A percentile compares a stretch with the other conserved stretches of the same genome.
Conservation (phyloP, 2,113 vertebrate species). For the Sapayoa aenigma region DNA sequence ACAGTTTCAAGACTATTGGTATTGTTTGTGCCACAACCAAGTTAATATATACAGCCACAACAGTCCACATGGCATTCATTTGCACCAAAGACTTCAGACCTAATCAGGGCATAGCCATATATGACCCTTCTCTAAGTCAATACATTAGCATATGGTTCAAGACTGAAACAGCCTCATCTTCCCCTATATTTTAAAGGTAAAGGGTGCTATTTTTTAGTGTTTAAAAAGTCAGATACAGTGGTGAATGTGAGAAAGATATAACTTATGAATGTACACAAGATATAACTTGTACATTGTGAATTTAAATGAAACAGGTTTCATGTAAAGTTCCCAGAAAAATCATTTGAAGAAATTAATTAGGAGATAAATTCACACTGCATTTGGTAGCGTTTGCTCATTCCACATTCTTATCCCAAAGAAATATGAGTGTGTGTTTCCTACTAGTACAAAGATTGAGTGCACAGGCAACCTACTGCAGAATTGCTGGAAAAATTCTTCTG, state of each 20-base stretch:
- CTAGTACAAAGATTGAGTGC: background rate
- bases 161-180: background rate
- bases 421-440: background rate
- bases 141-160: background rate
- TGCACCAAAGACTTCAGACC: background rate
- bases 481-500: background rate
- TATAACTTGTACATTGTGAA: background rate
- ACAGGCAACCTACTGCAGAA: background rate
- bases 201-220: background rate
- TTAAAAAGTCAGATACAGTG: background rate
- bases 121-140: background rate
- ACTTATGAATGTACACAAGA: background rate
- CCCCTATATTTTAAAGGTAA: background rate
- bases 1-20: background rate
- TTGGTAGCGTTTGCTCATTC: background rate
- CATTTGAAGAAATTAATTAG: background rate
- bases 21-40: background rate
- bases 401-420: background rate
- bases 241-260: background rate
- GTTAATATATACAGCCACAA: background rate
- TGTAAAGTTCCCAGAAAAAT: background rate
- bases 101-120: background rate
- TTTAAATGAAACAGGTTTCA: background rate
- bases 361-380: background rate
- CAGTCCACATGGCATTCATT: background rate